A percentile compares a stretch with the other conserved stretches of the same genome.
Conservation (phyloP, 2,113 vertebrate genomes). For the Protobothrops flavoviridis region DNA sequence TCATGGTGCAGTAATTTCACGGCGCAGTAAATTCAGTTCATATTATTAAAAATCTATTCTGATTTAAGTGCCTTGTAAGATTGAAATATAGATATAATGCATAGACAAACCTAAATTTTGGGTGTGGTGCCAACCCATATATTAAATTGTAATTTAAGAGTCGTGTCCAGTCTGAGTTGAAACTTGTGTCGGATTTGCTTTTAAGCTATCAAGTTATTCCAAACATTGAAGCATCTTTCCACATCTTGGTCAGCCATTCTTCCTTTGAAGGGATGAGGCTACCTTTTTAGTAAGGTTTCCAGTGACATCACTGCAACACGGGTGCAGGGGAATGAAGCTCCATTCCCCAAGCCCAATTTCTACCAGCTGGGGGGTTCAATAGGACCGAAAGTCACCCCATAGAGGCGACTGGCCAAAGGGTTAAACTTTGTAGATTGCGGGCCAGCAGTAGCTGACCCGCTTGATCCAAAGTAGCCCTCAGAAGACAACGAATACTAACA, state of each 20-base stretch:
- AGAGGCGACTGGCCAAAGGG: too few species aligned
- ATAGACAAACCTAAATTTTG: not conserved
- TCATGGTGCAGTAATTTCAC: not conserved
- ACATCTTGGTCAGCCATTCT: not conserved
- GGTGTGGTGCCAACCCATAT: not conserved
- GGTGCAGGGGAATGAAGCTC: too few species aligned
- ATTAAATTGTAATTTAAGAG: not conserved
- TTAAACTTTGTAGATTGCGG: too few species aligned
- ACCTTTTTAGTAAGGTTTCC: not conserved
- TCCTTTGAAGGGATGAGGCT: not conserved
- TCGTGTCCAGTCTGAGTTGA: not conserved
- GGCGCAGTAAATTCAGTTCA: not conserved
- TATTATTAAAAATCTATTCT: not conserved
- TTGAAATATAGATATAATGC: not conserved
- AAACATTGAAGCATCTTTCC: not conserved
- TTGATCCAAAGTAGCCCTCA: too few species aligned
- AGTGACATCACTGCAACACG: too few species aligned
- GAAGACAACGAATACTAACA: too few species aligned
- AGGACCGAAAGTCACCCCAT: too few species aligned
- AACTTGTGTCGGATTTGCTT: not conserved
- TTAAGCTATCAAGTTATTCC: not conserved
- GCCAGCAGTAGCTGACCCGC: too few species aligned
- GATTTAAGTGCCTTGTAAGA: not conserved
- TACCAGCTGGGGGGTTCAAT: too few species aligned
- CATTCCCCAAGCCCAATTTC: too few species aligned